Base-by-base conservation (phyloP, 1,140 invertebrate species). In the Drosophila nikananu region DNA sequence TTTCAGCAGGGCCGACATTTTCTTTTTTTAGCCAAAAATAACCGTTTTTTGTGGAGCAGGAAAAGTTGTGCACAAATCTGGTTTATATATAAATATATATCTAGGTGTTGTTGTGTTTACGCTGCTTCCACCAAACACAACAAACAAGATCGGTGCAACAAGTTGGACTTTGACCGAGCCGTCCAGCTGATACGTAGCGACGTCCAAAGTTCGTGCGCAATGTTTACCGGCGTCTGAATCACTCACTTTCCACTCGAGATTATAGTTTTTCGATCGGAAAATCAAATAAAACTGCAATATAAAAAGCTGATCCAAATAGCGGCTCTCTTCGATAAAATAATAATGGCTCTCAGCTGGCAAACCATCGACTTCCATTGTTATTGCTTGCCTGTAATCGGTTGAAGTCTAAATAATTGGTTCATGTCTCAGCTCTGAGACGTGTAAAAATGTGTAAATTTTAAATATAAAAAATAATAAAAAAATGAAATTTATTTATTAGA, bases 1-100 rank as follows among this genome's bases (percentile, higher is more conserved):
- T 81, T 92, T 92, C 27, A 92, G 55, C 10, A 92, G 64, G 10
- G 91, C 83, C 42, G 91, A 86, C 91, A 92, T 92, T 30, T 35
- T 83, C 15, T 5, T 8, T 30, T n/a, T 27, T 5, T 17, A 5
- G 7, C 44, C 21, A 7, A 48, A 37, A 44, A 27, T 58, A 27
- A n/a, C 25, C 54, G 46, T 63, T 51, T 13, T 57, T 15, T 37
- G 30, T 63, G 61, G 54, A 42, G 41, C 55, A 65, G 41, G 10
- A 42, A 19, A 25, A 44, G 13, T n/a, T n/a, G n/a, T 25, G 37
- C 48, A 21, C 23, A 23, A 32, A 52, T 58, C 55, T 30, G 30
- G 48, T 60, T 48, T 44, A 66, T 80, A 49, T 19, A 68, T 44
- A 32, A 39, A 3, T 21, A 58, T 59, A 64, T 32, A 10, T 67